These are phyloP conservation scores for Atopsyche davidsoni DNA, from an alignment of 1,140 invertebrate genomes.

Conservation along the genomic window DNA sequence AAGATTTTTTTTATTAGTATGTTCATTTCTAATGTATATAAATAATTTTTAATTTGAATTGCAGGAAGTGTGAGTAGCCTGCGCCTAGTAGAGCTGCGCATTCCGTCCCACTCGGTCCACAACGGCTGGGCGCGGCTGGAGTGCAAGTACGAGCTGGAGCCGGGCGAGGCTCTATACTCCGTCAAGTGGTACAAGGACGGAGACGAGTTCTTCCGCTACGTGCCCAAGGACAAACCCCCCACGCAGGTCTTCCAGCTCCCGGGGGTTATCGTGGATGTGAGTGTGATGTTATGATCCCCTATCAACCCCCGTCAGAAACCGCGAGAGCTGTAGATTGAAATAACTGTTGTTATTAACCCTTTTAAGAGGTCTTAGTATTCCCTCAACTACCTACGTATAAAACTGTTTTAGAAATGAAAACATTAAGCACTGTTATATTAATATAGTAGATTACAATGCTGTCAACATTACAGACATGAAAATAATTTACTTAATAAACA, in stretches of 20 bases:
- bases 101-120: constrained; percentile 60
- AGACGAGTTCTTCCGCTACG: constrained; percentile 78
- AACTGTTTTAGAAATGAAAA: too few species aligned
- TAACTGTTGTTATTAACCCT: too few species aligned
- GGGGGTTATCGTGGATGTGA: constrained; percentile 77
- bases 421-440: too few species aligned
- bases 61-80: constrained; percentile 41
- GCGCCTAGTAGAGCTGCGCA: constrained; percentile 57
- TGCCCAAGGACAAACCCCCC: constrained; percentile 65
- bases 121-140: constrained; percentile 62
- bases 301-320: too few species aligned
- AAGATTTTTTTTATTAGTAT: neutral
- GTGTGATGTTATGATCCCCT: too few species aligned
- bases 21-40: neutral
- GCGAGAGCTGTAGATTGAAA: too few species aligned
- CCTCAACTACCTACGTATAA: too few species aligned
- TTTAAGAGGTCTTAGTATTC: too few species aligned
- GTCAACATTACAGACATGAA: too few species aligned
- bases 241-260: constrained; percentile 67
- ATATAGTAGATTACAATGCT: too few species aligned
- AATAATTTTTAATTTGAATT: constrained; percentile 13
- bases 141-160: constrained; percentile 74
- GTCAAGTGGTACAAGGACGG: constrained; percentile 88
- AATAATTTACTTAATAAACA: neutral
- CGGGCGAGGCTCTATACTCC: constrained; percentile 71